Evolutionary conservation across 2,888 invertebrate species (phyloP).

Genomic region (Pimpla rufipes): DNA sequence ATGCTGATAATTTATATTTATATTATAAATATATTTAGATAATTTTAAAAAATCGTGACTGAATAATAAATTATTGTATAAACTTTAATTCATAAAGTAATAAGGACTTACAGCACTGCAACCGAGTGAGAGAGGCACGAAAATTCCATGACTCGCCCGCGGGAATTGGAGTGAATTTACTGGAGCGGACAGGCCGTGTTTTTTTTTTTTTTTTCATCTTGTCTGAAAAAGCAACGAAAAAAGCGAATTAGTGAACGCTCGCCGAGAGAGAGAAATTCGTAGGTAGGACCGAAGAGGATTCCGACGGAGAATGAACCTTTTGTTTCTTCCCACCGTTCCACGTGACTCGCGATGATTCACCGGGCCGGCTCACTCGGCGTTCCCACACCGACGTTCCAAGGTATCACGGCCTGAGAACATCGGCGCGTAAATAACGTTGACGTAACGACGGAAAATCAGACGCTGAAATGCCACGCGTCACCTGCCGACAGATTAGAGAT

Average conservation of each 20-base stretch:
- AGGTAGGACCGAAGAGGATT: conserved; percentile 11
- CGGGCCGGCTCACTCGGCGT: not conserved
- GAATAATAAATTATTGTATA: too few species aligned
- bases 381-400: conserved; percentile 56
- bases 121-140: not conserved
- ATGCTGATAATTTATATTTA: too few species aligned
- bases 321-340: conserved; percentile 41
- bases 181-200: not conserved
- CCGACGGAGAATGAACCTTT: conserved; percentile 42
- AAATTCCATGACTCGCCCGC: not conserved
- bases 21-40: too few species aligned
- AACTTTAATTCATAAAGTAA: too few species aligned
- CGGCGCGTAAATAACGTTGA: conserved; percentile 52
- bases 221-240: not conserved
- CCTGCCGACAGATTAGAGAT: conserved; percentile 26
- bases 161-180: conserved; percentile 27
- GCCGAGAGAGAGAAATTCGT: conserved; percentile 3
- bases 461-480: conserved; percentile 33
- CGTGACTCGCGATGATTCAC: conserved; percentile 56
- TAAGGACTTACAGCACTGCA: too few species aligned
- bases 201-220: conserved; percentile 3
- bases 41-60: too few species aligned
- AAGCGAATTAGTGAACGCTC: not conserved
- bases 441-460: conserved; percentile 46
- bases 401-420: conserved; percentile 42